Percentiles rank a stretch among this genome's conserved stretches.
Evolutionary conservation across 2,888 invertebrate species (phyloP).

Genomic region (Scaeva pyrastri): DNA sequence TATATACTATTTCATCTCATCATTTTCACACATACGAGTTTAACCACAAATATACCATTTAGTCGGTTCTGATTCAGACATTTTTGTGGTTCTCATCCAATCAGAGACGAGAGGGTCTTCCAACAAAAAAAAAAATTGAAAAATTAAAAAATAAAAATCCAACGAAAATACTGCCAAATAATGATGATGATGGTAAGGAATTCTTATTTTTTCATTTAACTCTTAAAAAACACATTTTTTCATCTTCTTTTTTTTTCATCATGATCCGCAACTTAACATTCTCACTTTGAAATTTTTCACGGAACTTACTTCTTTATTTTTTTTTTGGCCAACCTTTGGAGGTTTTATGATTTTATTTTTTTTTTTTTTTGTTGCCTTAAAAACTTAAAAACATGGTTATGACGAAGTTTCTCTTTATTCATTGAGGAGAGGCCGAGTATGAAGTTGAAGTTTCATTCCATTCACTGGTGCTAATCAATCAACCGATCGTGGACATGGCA

Average conservation of each 20-base stretch:
- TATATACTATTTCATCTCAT: too few relatives aligned
- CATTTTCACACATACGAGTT: constrained; percentile 32
- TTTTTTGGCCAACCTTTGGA: not conserved
- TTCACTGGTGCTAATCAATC: constrained; percentile 53
- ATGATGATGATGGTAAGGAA: constrained; percentile 36
- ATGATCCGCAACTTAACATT: constrained; percentile 27
- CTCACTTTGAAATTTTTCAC: constrained; percentile 39
- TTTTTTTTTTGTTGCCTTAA: constrained; percentile 23
- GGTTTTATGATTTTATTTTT: constrained; percentile 1
- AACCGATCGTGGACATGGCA: constrained; percentile 49
- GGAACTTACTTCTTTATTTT: constrained; percentile 13
- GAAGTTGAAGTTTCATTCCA: constrained; percentile 57
- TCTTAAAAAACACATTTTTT: not conserved
- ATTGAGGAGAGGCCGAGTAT: not conserved
- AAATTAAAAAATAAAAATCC: not conserved
- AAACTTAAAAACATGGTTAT: constrained; percentile 36
- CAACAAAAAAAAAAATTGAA: not conserved
- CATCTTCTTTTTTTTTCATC: not conserved
- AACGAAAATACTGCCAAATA: constrained; percentile 28
- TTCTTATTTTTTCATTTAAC: constrained; percentile 23
- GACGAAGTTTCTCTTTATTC: constrained; percentile 31
- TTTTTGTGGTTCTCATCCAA: constrained; percentile 50
- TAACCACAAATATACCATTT: constrained; percentile 5
- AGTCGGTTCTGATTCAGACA: constrained; percentile 13
- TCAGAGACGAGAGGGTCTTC: constrained; percentile 33